Evolutionary conservation across 2,797 vertebrate genomes (phyloP), one percentile per base, ranked within the genome.

Genomic region (Pelobates cultripes): DNA sequence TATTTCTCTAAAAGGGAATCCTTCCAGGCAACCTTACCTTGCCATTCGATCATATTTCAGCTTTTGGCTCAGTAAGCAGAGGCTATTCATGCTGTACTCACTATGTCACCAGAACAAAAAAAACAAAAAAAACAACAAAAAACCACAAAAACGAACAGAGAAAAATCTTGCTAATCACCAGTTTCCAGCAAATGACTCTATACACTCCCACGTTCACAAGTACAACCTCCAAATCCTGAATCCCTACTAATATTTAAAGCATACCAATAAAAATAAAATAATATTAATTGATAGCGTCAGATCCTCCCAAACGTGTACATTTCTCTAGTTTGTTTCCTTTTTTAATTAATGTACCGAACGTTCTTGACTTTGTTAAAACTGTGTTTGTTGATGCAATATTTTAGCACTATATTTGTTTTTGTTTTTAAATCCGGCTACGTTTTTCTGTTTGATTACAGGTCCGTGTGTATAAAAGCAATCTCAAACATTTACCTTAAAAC

Each of bases 181-280:
- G 86, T 70, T 89, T 88, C 87, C 88, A 86, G 88, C 86, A 87
- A 80, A 64, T 55, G 51, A 75, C 82, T 87, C 75, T 77, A 75
- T 86, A 84, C 86, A 86, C 87, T 90, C 88, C 90, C 90, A 89
- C 88, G 83, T 87, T 86, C 89, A 87, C 91, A 88, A 88, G 89
- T 87, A 88, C 88, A 90, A 88, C 84, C 85, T 84, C 0, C 78
- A 61, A 84, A 12, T 47, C 90, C 89, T 86, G 74, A 51, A 51
- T 51, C 79, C 85, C 88, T 89, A 86, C 85, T 80, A 87, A 86
- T 86, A 86, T 85, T 86, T 89, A 88, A 88, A 89, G 89, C 86
- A 92, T 92, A 91, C 92, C 90, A 92, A 91, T 92, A 93, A 93
- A 51, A 51, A 51, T 6, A 87, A 90, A 87, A 90, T 94, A 90